phyloP scores from a whole-genome alignment of 2,113 vertebrate species.

The Gobius niger region DNA sequence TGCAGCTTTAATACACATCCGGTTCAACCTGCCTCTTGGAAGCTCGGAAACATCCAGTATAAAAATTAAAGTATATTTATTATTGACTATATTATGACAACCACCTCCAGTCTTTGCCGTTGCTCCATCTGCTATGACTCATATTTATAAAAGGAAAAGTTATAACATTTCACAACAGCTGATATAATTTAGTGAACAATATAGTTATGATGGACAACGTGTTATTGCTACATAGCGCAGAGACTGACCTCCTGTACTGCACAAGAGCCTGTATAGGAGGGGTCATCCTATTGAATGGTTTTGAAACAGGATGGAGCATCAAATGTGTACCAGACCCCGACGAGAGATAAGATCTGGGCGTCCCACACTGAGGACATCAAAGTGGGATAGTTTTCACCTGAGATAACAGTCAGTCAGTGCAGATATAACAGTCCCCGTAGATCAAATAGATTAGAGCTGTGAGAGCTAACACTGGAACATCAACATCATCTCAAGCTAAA shows the following conservation, averaged over 20 bases:
- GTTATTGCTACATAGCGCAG: neutral
- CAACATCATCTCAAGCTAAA: constrained; percentile 2
- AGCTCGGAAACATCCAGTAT: no score
- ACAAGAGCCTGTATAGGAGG: neutral
- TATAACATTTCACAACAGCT: no score
- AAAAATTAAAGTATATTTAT: no score
- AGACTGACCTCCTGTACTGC: neutral
- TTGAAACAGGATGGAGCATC: constrained; percentile 32
- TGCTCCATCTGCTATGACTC: no score
- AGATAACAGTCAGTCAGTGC: neutral
- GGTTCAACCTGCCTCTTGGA: no score
- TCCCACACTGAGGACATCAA: constrained; percentile 1
- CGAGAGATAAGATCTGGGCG: constrained; percentile 15
- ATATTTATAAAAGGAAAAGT: no score
- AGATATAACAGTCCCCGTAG: neutral
- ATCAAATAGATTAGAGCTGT: constrained; percentile 4
- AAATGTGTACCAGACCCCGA: constrained; percentile 29
- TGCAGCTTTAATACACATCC: no score
- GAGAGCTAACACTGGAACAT: constrained; percentile 20
- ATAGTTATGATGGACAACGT: no score
- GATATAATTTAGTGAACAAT: no score
- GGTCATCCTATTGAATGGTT: constrained; percentile 1
- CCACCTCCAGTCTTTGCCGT: no score
- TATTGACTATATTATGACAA: no score
- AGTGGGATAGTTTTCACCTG: constrained; percentile 1